Base-by-base conservation (phyloP, 2,888 invertebrate species). In the Acrobasis suavella region DNA sequence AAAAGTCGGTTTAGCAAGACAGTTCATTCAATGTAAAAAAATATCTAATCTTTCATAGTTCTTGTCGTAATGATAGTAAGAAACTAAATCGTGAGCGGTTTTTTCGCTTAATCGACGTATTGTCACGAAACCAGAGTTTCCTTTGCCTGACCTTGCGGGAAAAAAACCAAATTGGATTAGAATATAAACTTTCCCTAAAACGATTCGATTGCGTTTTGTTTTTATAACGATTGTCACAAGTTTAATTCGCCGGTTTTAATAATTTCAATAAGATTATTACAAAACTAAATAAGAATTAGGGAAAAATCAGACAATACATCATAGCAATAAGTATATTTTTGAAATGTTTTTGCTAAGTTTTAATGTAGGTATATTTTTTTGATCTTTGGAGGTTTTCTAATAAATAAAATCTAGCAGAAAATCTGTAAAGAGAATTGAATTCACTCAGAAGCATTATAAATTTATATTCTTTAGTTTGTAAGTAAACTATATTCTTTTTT, bases 71-170 rank as follows among this genome's bases (percentile, higher is more conserved):
- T 69, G 67, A 67, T 63, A 65, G 69, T 64, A 67, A 72, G 70
- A 70, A 73, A 68, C 68, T 63, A 65, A 67, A 70, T 75, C 73
- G 74, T 75, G 74, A 71, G 66, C 58, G 46, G 67, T 67, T 70
- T 67, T 70, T 68, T 56, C 62, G 64, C 64, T 63, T 68, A 72
- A 75, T 69, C 68, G 65, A 76, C 74, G 77, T 79, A 65, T 68
- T 80, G 81, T 81, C 77, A 77, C 76, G 69, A 80, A 79, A 75
- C 75, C 73, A 73, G 71, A 76, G 79, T 77, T 82, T 81, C 73
- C 71, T 73, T 71, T 65, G 65, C 72, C 22, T 55, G 78, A 78
- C 82, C 83, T 82, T 82, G 77, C 67, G 64, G 66, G 66, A 70
- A 72, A 74, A 75, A 62, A 60, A n/a, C n/a, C 39, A 10, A 56